phyloP scores from a whole-genome alignment of 2,113 vertebrate species.

The Callipepla californica region DNA sequence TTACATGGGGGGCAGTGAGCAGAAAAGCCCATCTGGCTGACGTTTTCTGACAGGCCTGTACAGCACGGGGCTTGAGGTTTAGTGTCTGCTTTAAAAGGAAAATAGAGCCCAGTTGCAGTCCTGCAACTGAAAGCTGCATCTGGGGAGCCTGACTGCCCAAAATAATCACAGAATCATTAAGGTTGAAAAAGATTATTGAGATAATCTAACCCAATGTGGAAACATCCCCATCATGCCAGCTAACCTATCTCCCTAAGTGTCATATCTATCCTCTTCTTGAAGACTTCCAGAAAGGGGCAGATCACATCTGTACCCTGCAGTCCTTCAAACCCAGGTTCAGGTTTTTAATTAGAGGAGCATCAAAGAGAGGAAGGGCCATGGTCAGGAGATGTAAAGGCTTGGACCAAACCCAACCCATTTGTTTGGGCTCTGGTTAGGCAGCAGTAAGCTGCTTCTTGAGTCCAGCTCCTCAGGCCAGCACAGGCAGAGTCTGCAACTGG shows the following conservation, averaged over 20 bases:
- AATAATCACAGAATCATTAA: background rate
- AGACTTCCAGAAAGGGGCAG: background rate
- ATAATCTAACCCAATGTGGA: no score
- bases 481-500: fast-evolving
- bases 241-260: no score
- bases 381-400: background rate
- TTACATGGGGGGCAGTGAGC: background rate
- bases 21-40: background rate
- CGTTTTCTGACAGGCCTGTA: slow-evolving; percentile 1
- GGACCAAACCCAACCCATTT: background rate
- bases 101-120: background rate
- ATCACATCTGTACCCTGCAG: background rate
- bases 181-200: no score
- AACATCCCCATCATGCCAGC: no score
- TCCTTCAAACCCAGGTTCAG: background rate
- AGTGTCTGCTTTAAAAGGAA: background rate
- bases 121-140: background rate
- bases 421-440: fast-evolving
- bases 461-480: background rate
- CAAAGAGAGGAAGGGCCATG: fast-evolving
- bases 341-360: background rate
- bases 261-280: no score
- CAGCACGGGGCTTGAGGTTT: background rate
- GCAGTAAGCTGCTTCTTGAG: background rate
- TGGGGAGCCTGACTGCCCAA: background rate